Evolutionary conservation across 2,888 invertebrate species (phyloP).

Genomic region (Eupithecia inturbata): DNA sequence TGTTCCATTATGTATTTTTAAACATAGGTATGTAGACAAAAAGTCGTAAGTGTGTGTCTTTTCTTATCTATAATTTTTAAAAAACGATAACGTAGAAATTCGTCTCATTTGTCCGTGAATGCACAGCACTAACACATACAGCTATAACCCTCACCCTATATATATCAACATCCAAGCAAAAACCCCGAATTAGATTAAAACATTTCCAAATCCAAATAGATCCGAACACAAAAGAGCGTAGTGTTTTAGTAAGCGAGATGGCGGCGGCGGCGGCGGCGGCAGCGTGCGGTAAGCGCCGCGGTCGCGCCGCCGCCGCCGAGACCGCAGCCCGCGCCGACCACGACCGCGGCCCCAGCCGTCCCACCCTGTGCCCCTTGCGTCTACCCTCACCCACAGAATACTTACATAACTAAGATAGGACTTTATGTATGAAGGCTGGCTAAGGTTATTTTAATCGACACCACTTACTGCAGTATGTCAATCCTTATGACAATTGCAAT

Average conservation of each 20-base stretch:
- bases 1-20: not conserved
- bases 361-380: slow-evolving; percentile 45
- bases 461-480: too few relatives aligned
- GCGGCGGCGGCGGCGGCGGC: slow-evolving; percentile 28
- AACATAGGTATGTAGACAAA: too few relatives aligned
- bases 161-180: not conserved
- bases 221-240: slow-evolving; percentile 51
- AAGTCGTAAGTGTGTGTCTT: too few relatives aligned
- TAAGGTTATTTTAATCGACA: not conserved
- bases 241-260: slow-evolving; percentile 55
- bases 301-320: slow-evolving; percentile 52
- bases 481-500: too few relatives aligned
- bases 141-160: too few relatives aligned
- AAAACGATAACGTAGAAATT: not conserved
- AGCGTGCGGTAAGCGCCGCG: slow-evolving; percentile 42
- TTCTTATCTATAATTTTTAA: too few relatives aligned
- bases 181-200: not conserved
- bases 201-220: not conserved
- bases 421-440: not conserved
- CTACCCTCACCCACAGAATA: slow-evolving; percentile 39
- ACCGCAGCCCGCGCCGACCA: slow-evolving; percentile 60
- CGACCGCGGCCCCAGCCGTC: slow-evolving; percentile 54
- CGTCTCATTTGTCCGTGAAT: not conserved
- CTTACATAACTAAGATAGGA: not conserved
- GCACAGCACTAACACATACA: not conserved